Base-by-base conservation (phyloP, 1,140 invertebrate species). In the Caerostris darwini region DNA sequence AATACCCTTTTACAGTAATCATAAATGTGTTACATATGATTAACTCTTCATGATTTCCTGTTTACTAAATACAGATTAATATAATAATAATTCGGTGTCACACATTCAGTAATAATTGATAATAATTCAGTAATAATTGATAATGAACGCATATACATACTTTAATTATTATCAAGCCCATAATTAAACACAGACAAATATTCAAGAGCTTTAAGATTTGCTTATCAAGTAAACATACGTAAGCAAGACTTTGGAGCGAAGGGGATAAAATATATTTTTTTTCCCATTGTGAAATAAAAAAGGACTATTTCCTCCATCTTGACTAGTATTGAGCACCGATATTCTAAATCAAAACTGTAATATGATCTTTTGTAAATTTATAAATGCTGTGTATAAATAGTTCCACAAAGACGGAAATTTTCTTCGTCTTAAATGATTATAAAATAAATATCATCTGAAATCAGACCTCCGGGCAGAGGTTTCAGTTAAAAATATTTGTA, bases 301-400 rank as follows among this genome's bases (percentile, higher is more conserved):
- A 77, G 19, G 19, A 85, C 82, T 59, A 57, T 85, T 8, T 59
- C 54, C 54, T 85, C 12, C n/a, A 61, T 64, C 58, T 12, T 88
- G 59, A 88, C 86, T 88, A 88, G 86, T 50, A 67, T 88, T 88
- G 86, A 88, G 86, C 86, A 88, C 59, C 59, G 17, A 88, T 88
- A 50, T 88, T 88, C 86, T 64, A 88, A 88, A 67, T 53, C 53
- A 88, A 83, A 88, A 56, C 34, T 53, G 14, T 64, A 61, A 64
- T 34, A 77, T 67, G 86, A 64, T 53, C n/a, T 8, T 88, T 53
- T 59, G 86, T 64, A 61, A 88, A 64, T 88, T 58, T 88, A 88
- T 59, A 88, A 88, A 88, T 88, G 58, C 50, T 88, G 7, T n/a
- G 19, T 88, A 88, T 53, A 50, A 88, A 88, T 56, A 59, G 34